phyloP scores from a whole-genome alignment of 2,888 invertebrate species.

The Lycophotia porphyrea region DNA sequence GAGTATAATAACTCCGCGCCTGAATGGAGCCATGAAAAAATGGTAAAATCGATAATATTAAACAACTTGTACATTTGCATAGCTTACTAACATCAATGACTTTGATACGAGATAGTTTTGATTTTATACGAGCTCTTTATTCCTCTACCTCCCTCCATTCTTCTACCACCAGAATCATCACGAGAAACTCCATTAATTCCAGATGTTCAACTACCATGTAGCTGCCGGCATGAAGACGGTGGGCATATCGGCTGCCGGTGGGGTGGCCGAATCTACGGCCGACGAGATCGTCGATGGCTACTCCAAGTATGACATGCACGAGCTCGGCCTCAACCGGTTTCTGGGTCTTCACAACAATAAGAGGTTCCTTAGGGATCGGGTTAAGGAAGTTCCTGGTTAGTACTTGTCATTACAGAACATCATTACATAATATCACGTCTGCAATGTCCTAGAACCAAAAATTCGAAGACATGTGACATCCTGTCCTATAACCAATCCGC shows the following conservation, averaged over 20 bases:
- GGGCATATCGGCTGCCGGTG: conserved; percentile 98
- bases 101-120: neutral
- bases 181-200: conserved; percentile 24
- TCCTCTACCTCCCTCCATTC: neutral
- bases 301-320: conserved; percentile 96
- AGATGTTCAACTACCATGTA: conserved; percentile 96
- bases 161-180: neutral
- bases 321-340: conserved; percentile 97
- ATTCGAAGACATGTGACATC: no score
- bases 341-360: conserved; percentile 98
- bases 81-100: neutral
- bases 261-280: conserved; percentile 97
- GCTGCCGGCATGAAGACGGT: conserved; percentile 99
- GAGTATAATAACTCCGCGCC: no score
- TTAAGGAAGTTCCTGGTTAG: conserved; percentile 97
- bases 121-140: neutral
- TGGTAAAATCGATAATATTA: neutral
- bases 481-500: no score
- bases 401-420: conserved; percentile 5
- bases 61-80: neutral
- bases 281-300: conserved; percentile 96
- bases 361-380: conserved; percentile 97
- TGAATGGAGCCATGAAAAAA: no score
- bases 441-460: no score
- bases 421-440: neutral